Conservation (phyloP, 1,140 invertebrate genomes). For the Elysia chlorotica region DNA sequence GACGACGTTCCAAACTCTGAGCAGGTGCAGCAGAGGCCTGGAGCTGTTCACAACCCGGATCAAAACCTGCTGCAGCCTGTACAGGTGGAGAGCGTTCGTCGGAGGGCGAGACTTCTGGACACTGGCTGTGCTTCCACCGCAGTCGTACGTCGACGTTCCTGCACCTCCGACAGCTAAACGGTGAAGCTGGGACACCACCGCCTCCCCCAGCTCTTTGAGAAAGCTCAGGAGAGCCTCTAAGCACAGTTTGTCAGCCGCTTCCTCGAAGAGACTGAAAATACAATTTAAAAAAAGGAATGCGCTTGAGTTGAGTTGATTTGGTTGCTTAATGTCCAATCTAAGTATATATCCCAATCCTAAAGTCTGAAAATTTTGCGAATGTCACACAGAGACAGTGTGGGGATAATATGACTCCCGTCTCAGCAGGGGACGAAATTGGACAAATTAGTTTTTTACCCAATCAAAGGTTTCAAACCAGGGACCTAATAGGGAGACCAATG, state of each 20-base stretch:
- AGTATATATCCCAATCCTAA: neutral
- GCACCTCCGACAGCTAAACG: conserved; percentile 24
- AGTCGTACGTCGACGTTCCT: conserved; percentile 8
- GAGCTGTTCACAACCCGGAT: conserved; percentile 84
- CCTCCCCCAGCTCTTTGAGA: conserved; percentile 77
- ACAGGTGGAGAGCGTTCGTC: conserved; percentile 69
- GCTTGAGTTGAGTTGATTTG: neutral
- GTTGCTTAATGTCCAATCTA: too few relatives aligned
- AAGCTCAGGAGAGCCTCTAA: conserved; percentile 82
- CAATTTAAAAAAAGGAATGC: neutral
- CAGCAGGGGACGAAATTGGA: too few relatives aligned
- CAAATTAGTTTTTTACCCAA: too few relatives aligned
- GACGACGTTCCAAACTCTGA: conserved; percentile 87
- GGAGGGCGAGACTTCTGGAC: conserved; percentile 37
- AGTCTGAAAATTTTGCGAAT: neutral
- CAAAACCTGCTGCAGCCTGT: conserved; percentile 79
- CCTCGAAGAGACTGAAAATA: conserved; percentile 67
- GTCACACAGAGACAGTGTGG: too few relatives aligned
- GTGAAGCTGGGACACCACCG: conserved; percentile 76
- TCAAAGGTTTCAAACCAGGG: too few relatives aligned
- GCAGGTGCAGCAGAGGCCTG: conserved; percentile 84
- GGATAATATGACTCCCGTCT: too few relatives aligned
- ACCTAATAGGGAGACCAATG: too few relatives aligned
- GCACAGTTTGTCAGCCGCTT: conserved; percentile 85
- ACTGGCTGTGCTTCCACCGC: conserved; percentile 29